A percentile compares a stretch with the other conserved stretches of the same genome.
These are phyloP conservation scores for Orchesellides sinensis DNA, from an alignment of 2,888 invertebrate species.

Conservation along the genomic window DNA sequence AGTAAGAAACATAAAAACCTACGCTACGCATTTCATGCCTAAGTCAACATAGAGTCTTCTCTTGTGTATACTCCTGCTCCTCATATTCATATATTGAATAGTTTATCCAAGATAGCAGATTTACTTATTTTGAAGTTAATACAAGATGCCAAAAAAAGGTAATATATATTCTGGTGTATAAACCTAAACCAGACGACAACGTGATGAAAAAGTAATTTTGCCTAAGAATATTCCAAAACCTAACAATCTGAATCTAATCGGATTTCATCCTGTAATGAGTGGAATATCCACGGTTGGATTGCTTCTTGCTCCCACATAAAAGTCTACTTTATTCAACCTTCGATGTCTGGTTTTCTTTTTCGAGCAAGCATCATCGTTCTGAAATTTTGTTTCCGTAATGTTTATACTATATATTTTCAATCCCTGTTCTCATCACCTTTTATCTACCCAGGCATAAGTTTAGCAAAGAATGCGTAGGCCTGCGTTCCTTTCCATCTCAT, in stretches of 20 bases:
- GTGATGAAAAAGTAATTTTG: too few relatives aligned
- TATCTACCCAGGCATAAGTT: neutral
- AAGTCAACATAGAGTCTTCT: too few relatives aligned
- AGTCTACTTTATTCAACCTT: neutral
- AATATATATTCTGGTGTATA: too few relatives aligned
- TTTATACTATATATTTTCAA: conserved; percentile 10
- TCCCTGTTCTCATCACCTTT: neutral
- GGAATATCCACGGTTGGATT: neutral
- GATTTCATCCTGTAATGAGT: neutral
- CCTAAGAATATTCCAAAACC: too few relatives aligned
- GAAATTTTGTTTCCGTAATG: conserved; percentile 16
- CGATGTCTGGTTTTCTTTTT: conserved; percentile 5
- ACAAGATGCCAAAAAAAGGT: too few relatives aligned
- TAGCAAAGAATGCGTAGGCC: conserved; percentile 9
- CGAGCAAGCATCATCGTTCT: neutral
- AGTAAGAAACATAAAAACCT: too few relatives aligned
- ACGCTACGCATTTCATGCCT: too few relatives aligned
- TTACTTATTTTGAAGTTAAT: too few relatives aligned
- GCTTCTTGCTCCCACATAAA: neutral
- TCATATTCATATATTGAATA: too few relatives aligned
- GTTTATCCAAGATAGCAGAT: too few relatives aligned
- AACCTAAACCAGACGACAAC: too few relatives aligned
- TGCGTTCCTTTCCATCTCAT: conserved; percentile 35
- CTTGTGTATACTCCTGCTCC: too few relatives aligned
- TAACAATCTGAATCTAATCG: conserved; percentile 3